Conservation (phyloP, 2,888 invertebrate species). For the Synanthedon andrenaeformis region DNA sequence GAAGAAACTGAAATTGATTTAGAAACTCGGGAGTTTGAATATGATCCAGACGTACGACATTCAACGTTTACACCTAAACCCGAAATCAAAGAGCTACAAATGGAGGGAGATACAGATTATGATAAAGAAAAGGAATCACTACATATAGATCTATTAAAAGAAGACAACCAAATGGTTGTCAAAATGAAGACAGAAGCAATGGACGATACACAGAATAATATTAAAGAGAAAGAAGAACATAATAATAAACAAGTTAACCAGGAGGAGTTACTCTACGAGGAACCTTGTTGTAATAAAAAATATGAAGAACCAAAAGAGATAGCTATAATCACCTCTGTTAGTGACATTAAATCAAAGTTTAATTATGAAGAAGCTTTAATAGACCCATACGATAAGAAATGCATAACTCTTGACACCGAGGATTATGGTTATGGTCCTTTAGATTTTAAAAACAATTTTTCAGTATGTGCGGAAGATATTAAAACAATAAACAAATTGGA, state of each 20-base stretch:
- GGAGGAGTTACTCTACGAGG: not conserved
- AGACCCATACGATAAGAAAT: slow-evolving; percentile 13
- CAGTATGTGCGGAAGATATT: too few relatives aligned
- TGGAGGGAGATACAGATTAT: not conserved
- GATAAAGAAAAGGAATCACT: not conserved
- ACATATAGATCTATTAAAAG: not conserved
- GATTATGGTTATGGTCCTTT: slow-evolving; percentile 2
- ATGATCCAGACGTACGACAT: not conserved
- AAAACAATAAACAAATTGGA: not conserved
- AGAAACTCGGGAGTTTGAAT: not conserved
- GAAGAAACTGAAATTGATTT: slow-evolving; percentile 7
- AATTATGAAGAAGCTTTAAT: slow-evolving; percentile 6
- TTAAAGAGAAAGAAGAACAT: not conserved
- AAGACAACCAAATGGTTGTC: not conserved
- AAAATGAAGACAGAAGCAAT: not conserved
- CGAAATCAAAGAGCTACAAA: not conserved
- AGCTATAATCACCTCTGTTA: not conserved
- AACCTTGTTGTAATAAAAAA: not conserved
- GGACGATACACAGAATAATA: not conserved
- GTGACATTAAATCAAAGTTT: not conserved
- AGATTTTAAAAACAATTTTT: not conserved
- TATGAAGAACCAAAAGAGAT: not conserved
- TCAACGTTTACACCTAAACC: not conserved
- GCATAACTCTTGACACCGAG: slow-evolving; percentile 6
- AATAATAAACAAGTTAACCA: not conserved